Evolutionary conservation across 2,888 invertebrate species (phyloP), one percentile per base, ranked within the genome.

Genomic region (Agonopterix alstromeriana): DNA sequence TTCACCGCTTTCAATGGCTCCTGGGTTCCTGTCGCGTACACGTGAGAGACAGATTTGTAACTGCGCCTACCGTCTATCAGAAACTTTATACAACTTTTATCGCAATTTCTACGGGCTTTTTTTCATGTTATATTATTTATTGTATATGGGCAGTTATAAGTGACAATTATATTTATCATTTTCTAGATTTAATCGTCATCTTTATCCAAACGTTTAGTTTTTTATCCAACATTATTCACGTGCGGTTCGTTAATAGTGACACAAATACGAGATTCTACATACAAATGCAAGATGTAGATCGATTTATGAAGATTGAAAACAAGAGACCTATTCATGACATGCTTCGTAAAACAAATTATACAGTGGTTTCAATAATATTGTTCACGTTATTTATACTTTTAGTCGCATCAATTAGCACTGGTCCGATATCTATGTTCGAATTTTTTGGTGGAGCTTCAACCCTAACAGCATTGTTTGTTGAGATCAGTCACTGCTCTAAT

Each of bases 221-320:
- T 38, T 38, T 38, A 5, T 38, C 53, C 38, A 67, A 68, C 45
- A 53, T 70, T 2, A 56, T 77, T 36, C 69, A 81, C 44, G 61
- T 65, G 3, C 63, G 78, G 9, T 82, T 81, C 40, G 27, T 63
- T 7, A 76, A 76, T 51, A 61, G 64, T 2, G 56, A 65, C 2
- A 52, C 51, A 1, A 81, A 79, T 52, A 63, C 67, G 0, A 57
- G 63, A 3, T 77, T 81, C 45, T 65, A 63, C n/a, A 56, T 78
- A 0, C 64, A 68, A 57, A 58, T 81, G 48, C 80, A 83, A 58
- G 61, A 70, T 51, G 63, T 80, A 3, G 80, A 83, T 47, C 67
- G 74, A 10, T 50, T 67, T 2, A 70, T 83, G 70, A 68, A 66
- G 35, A 54, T 80, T 14, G 58, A 74, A 10, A 58, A 64, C 8